Conservation (phyloP, 2,888 invertebrate species). For the Cephus sareptanus region DNA sequence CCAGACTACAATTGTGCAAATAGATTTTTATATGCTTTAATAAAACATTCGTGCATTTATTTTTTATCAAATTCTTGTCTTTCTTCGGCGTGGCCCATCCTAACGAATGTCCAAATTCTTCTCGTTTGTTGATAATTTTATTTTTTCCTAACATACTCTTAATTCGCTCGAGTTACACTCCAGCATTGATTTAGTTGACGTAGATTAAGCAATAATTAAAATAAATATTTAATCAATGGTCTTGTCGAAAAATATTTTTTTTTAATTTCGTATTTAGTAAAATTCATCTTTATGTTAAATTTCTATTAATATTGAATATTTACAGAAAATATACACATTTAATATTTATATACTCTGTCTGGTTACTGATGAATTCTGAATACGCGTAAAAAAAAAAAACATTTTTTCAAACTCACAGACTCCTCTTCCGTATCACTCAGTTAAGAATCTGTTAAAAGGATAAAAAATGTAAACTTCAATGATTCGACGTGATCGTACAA, state of each 20-base stretch:
- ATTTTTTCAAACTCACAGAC: too few relatives aligned
- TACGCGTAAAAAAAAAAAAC: too few relatives aligned
- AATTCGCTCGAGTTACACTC: background rate
- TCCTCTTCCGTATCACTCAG: background rate
- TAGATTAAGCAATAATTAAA: background rate
- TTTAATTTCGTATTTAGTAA: background rate
- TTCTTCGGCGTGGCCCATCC: background rate
- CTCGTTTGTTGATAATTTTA: background rate
- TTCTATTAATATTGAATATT: background rate
- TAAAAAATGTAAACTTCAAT: background rate
- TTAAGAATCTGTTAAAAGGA: too few relatives aligned
- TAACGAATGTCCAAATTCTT: background rate
- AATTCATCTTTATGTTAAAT: background rate
- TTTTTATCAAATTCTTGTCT: background rate
- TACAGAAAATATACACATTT: background rate
- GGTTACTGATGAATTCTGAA: background rate
- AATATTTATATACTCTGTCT: background rate
- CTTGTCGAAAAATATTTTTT: background rate
- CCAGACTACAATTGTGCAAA: slow-evolving; percentile 13
- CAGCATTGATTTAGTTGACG: background rate
- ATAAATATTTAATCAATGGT: background rate
- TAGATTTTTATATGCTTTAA: slow-evolving; percentile 8
- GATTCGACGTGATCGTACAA: background rate
- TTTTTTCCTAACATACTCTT: background rate
- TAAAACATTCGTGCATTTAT: background rate